phyloP scores from a whole-genome alignment of 1,140 invertebrate species.

The Hylyphantes graminicola region DNA sequence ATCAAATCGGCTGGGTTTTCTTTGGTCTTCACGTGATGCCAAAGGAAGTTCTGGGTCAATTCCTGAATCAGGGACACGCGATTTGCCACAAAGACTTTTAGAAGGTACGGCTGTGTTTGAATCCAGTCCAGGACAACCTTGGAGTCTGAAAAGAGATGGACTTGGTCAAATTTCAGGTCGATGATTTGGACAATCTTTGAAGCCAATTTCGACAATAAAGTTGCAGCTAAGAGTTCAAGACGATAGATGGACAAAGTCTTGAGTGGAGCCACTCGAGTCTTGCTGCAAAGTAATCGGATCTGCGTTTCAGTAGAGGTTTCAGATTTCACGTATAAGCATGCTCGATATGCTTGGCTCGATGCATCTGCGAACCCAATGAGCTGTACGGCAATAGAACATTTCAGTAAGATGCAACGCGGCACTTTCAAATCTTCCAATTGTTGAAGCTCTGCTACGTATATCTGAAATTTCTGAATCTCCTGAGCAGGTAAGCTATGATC shows the following conservation, averaged over 20 bases:
- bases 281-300: neutral
- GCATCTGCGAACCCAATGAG: neutral
- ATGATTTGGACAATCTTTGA: neutral
- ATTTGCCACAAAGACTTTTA: slow-evolving; percentile 28
- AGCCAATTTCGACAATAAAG: neutral
- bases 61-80: slow-evolving; percentile 29
- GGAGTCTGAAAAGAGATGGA: slow-evolving; percentile 5
- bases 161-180: neutral
- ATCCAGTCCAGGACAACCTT: slow-evolving; percentile 18
- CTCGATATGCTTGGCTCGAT: neutral
- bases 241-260: slow-evolving; percentile 1
- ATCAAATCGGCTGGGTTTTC: slow-evolving; percentile 22
- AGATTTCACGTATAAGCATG: neutral
- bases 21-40: slow-evolving; percentile 61
- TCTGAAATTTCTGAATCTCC: no score
- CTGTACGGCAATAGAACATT: neutral
- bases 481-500: no score
- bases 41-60: neutral
- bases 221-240: slow-evolving; percentile 27
- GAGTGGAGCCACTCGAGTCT: slow-evolving; percentile 9
- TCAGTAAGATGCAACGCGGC: no score
- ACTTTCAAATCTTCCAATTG: no score
- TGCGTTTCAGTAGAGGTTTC: neutral
- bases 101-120: neutral
- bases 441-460: no score